Conservation (phyloP, 2,797 vertebrate species). For the Sebastes goodei region DNA sequence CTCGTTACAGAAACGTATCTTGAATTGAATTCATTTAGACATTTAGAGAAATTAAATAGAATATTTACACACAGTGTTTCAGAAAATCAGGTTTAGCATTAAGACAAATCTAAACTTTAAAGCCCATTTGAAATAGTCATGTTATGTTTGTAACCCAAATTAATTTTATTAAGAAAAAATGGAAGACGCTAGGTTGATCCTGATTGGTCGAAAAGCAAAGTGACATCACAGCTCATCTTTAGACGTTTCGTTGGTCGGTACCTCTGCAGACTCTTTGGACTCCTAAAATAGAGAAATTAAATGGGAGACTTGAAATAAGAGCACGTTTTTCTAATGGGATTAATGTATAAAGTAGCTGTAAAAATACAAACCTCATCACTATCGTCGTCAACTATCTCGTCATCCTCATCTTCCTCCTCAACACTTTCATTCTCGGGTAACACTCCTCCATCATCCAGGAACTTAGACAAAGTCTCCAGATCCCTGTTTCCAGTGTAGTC, state of each 20-base stretch:
- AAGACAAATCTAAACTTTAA: not conserved
- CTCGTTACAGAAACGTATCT: not conserved
- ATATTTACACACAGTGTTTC: not conserved
- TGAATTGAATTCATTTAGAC: not conserved
- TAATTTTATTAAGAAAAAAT: slow-evolving; percentile 67
- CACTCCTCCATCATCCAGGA: slow-evolving; percentile 88
- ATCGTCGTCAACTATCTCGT: not conserved
- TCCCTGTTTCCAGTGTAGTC: slow-evolving; percentile 85
- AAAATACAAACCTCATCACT: slow-evolving; percentile 55
- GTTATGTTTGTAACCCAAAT: slow-evolving; percentile 21
- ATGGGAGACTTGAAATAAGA: not conserved
- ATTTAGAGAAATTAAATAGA: not conserved
- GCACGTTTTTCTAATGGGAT: not conserved
- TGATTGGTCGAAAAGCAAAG: slow-evolving; percentile 27
- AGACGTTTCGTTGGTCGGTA: slow-evolving; percentile 46
- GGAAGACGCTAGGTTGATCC: slow-evolving; percentile 45
- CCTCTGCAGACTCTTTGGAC: slow-evolving; percentile 45
- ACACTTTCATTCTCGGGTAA: slow-evolving; percentile 73
- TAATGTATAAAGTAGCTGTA: too few relatives aligned
- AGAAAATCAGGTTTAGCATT: not conserved
- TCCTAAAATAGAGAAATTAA: slow-evolving; percentile 43
- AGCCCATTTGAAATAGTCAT: not conserved
- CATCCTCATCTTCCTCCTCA: slow-evolving; percentile 44
- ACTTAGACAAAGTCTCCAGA: slow-evolving; percentile 89
- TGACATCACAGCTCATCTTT: slow-evolving; percentile 82